A percentile compares a stretch with the other conserved stretches of the same genome.
Evolutionary conservation across 2,797 vertebrate genomes (phyloP).

Genomic region (Gobionotothen gibberifrons): DNA sequence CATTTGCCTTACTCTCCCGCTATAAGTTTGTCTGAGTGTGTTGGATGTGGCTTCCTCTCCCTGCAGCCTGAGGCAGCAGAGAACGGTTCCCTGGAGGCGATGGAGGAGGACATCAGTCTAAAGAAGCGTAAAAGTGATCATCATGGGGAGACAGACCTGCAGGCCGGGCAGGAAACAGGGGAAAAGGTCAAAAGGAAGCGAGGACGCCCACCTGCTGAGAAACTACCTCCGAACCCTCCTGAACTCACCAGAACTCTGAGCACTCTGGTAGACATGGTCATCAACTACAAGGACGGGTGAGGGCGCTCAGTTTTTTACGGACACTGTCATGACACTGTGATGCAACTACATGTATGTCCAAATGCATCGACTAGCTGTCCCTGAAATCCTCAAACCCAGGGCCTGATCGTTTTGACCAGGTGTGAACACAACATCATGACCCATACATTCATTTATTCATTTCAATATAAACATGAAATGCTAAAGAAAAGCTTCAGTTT

Average conservation of each 20-base stretch:
- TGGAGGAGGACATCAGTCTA: slow-evolving; percentile 95
- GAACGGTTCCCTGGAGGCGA: slow-evolving; percentile 94
- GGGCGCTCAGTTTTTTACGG: slow-evolving; percentile 15
- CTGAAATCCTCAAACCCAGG: too few relatives aligned
- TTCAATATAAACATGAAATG: background rate
- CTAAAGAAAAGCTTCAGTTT: background rate
- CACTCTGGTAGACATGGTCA: slow-evolving; percentile 96
- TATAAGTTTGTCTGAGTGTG: slow-evolving; percentile 35
- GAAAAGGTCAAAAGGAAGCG: slow-evolving; percentile 97
- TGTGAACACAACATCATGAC: background rate
- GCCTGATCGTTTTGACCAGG: background rate
- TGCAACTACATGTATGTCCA: background rate
- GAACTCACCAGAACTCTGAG: slow-evolving; percentile 97
- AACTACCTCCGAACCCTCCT: slow-evolving; percentile 95
- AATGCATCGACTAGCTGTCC: background rate
- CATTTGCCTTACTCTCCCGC: background rate
- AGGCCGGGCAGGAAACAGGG: slow-evolving; percentile 87
- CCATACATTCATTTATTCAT: too few relatives aligned
- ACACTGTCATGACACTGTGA: background rate
- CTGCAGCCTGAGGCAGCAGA: slow-evolving; percentile 87
- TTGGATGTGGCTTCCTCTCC: slow-evolving; percentile 38
- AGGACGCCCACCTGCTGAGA: slow-evolving; percentile 96
- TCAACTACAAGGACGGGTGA: slow-evolving; percentile 98
- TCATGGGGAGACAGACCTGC: slow-evolving; percentile 87
- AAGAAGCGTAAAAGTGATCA: slow-evolving; percentile 95